Percentiles rank a stretch among this genome's conserved stretches.
These are phyloP conservation scores for Corapipo altera DNA, from an alignment of 2,113 vertebrate genomes.

Conservation along the genomic window DNA sequence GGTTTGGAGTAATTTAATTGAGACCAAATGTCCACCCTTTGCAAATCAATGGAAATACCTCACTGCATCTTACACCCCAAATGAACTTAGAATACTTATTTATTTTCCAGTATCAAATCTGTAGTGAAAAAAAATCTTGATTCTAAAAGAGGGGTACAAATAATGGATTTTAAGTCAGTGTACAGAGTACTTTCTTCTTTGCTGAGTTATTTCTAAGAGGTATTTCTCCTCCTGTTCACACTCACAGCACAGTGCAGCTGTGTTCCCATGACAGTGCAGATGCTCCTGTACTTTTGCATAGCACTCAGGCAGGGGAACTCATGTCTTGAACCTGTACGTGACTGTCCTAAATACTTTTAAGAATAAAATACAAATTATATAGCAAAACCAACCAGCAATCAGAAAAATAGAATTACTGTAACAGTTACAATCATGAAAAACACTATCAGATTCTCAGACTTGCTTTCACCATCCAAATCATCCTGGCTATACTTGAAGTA, in stretches of 20 bases:
- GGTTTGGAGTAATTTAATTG: neutral
- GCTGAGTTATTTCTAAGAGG: neutral
- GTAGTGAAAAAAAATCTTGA: neutral
- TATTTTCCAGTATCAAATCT: neutral
- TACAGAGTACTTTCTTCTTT: neutral
- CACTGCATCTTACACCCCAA: neutral
- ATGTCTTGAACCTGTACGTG: neutral
- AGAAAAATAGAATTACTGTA: neutral
- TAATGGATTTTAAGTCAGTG: neutral
- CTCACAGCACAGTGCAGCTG: neutral
- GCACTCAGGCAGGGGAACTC: neutral
- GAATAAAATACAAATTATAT: neutral
- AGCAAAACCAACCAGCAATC: neutral
- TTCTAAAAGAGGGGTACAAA: neutral
- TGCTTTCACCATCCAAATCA: neutral
- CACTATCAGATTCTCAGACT: neutral
- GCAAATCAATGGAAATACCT: neutral
- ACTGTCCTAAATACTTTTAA: neutral
- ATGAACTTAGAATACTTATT: neutral
- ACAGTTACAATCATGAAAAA: neutral
- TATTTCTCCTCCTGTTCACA: neutral
- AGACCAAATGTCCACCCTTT: neutral
- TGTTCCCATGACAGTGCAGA: neutral
- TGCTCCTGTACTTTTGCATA: neutral
- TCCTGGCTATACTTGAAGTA: neutral